Evolutionary conservation across 2,888 invertebrate species (phyloP).

Genomic region (Ecliptopera silaceata): DNA sequence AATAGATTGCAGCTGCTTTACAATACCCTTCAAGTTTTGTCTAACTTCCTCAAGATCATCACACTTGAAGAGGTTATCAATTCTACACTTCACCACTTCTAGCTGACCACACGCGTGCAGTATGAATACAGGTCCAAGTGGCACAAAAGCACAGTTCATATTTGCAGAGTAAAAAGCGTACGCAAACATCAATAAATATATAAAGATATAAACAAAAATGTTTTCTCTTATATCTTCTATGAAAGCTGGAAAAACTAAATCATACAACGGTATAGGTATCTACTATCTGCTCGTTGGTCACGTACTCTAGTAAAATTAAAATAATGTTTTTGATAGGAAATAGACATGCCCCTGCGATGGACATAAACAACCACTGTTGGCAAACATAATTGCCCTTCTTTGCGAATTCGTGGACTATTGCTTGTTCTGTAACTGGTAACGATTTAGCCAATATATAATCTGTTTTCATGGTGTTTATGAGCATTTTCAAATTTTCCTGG

Average conservation of each 20-base stretch:
- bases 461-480: slow-evolving; percentile 44
- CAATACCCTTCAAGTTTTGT: slow-evolving; percentile 39
- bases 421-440: slow-evolving; percentile 37
- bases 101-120: slow-evolving; percentile 59
- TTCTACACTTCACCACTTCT: slow-evolving; percentile 45
- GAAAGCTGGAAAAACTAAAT: slow-evolving; percentile 42
- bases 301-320: slow-evolving; percentile 37
- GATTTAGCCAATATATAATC: slow-evolving; percentile 42
- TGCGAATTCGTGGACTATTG: slow-evolving; percentile 40
- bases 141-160: slow-evolving; percentile 48
- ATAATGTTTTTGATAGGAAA: slow-evolving; percentile 40
- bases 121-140: slow-evolving; percentile 57
- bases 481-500: slow-evolving; percentile 30
- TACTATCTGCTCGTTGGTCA: slow-evolving; percentile 34
- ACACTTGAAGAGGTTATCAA: slow-evolving; percentile 43
- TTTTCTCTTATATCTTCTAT: slow-evolving; percentile 44
- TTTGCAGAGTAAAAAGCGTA: slow-evolving; percentile 37
- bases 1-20: slow-evolving; percentile 42
- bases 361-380: slow-evolving; percentile 44
- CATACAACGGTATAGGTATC: slow-evolving; percentile 42
- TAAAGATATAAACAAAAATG: slow-evolving; percentile 29
- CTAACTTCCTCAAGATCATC: slow-evolving; percentile 31
- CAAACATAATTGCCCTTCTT: slow-evolving; percentile 39
- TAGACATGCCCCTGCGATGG: not conserved
- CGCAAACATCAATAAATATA: slow-evolving; percentile 22